Percentiles rank a stretch among this genome's conserved stretches.
Evolutionary conservation across 1,140 invertebrate genomes (phyloP).

Genomic region (Cydia splendana): DNA sequence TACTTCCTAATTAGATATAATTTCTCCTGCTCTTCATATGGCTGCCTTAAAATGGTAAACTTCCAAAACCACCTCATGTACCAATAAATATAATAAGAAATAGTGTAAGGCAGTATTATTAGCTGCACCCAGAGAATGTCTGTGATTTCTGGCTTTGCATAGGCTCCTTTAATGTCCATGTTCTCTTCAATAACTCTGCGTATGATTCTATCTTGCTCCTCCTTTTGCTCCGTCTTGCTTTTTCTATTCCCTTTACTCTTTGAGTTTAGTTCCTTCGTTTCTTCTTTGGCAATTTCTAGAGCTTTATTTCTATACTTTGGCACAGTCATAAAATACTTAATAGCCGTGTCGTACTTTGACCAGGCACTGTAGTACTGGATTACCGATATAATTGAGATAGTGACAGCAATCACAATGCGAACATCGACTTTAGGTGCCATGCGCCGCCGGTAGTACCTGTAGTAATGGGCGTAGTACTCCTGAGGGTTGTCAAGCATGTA

Average conservation of each 20-base stretch:
- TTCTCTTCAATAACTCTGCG: constrained; percentile 92
- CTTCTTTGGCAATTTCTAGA: constrained; percentile 88
- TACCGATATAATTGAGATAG: constrained; percentile 90
- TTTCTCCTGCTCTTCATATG: constrained; percentile 91
- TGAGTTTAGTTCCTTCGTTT: constrained; percentile 82
- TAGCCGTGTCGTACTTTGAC: constrained; percentile 89
- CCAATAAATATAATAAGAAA: constrained; percentile 86
- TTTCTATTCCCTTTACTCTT: constrained; percentile 76
- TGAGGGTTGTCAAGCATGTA: constrained; percentile 97
- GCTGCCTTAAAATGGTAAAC: constrained; percentile 87
- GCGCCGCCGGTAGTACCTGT: constrained; percentile 91
- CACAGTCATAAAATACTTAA: constrained; percentile 91
- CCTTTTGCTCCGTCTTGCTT: constrained; percentile 88
- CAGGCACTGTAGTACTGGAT: constrained; percentile 90
- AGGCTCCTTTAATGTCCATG: constrained; percentile 94
- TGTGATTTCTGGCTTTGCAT: constrained; percentile 88
- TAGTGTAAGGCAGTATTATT: constrained; percentile 87
- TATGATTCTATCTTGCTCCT: constrained; percentile 87
- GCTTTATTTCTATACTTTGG: constrained; percentile 93
- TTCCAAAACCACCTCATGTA: constrained; percentile 90
- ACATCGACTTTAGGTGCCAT: constrained; percentile 95
- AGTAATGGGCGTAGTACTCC: constrained; percentile 94
- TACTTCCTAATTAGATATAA: constrained; percentile 90
- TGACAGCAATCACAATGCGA: constrained; percentile 90
- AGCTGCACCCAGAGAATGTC: constrained; percentile 92